Base-by-base conservation (phyloP, 2,113 vertebrate genomes). In the Progne subis region DNA sequence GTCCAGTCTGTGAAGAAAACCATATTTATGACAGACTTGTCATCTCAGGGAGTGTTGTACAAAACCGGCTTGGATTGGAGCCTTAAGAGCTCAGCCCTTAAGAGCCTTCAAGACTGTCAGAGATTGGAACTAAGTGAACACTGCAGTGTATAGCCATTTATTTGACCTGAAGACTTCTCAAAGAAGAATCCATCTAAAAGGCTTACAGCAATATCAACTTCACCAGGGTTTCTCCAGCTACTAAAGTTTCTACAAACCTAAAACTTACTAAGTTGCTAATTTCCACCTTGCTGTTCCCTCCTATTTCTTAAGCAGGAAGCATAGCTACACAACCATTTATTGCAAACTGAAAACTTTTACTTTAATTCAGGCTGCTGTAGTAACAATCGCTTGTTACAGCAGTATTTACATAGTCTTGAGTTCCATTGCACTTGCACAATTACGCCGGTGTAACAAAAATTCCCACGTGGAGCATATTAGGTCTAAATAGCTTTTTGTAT, bases 121-220 rank as follows among this genome's bases (percentile, higher is more conserved):
- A 28, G 28, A 37, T 1, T 14, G 16, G 25, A 86, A 43, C 11
- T 18, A 67, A 65, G 44, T 10, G 26, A 79, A 56, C n/a, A 32
- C 8, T 44, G 37, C 2, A 0, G 11, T 12, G 4, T 17, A n/a
- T 1, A 44, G 7, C 4, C 19, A 32, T 39, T 74, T n/a, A 41
- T 56, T 32, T 46, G 19, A 15, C 47, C 7, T 8, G 2, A 78
- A 91, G n/a, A 64, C 14, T 82, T 84, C 19, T 39, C 60, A 70
- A 32, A 80, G 20, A 82, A 52, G 11, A 15, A 71, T 8, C 44
- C 10, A 31, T 8, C 41, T 44, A 60, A 52, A 82, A 72, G 29
- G 8, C 12, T 79, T 57, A 32, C 8, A 68, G 25, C 10, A 79
- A 44, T 49, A 68, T 57, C 37, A 55, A 31, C 17, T 68, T 80